Base-by-base conservation (phyloP, 2,888 invertebrate genomes). In the Sericinus montela region DNA sequence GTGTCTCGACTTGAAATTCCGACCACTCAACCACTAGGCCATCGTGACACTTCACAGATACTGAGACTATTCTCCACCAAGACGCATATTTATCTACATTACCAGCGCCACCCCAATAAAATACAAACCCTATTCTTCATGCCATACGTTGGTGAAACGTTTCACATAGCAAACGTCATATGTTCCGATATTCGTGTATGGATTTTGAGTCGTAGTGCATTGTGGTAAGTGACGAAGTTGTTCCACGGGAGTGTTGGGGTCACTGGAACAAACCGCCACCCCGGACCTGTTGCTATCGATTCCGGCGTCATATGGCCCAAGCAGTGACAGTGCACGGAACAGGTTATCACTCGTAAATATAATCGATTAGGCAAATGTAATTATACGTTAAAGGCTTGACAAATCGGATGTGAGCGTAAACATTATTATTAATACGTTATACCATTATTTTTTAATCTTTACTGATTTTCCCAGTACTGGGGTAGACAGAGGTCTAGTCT, bases 231-330 rank as follows among this genome's bases (percentile, higher is more conserved):
- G 15, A 8, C n/a, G 2, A 8, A 19, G 0, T 39, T 16, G 7
- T 9, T 14, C 10, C 28, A 11, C 11, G 1, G 13, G 3, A 46
- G 42, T 55, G 51, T 67, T 64, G 65, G 66, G 77, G 77, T 76
- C 69, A 79, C 65, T 76, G 59, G 79, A 72, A 63, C 75, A 72
- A 48, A 38, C 48, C 58, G 57, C 41, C 55, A 56, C 54, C 54
- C 59, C 57, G 61, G 54, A 79, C 78, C 80, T 79, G 72, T 80
- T 78, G 62, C 57, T 64, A 77, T 78, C 62, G 77, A 77, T 73
- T 62, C 62, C 51, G 56, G 65, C 75, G 79, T 71, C 80, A 74
- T 72, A 77, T 80, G 73, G 37, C 42, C 48, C 49, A 40, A 48
- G 51, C 54, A 60, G 53, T 62, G 54, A 60, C 57, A 57, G 57